Percentiles rank a stretch among this genome's conserved stretches.
Evolutionary conservation across 2,113 vertebrate species (phyloP).

Genomic region (Blennius ocellaris): DNA sequence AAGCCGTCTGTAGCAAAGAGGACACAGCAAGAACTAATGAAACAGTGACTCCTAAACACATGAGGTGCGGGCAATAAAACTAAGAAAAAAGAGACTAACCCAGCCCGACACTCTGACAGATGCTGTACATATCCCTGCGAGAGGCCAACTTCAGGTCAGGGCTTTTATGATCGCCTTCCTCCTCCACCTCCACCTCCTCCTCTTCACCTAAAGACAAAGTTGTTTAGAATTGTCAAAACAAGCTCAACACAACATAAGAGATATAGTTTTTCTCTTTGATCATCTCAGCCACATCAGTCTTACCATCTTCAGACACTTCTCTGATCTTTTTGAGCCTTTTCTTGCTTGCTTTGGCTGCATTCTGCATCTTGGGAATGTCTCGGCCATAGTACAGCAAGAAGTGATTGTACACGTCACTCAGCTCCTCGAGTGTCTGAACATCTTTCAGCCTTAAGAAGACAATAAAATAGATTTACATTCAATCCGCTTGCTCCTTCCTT

Average conservation of each 20-base stretch:
- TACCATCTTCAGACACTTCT: constrained; percentile 91
- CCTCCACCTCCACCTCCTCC: constrained; percentile 83
- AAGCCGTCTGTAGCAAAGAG: constrained; percentile 87
- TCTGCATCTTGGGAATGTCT: constrained; percentile 99
- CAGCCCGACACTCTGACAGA: constrained; percentile 94
- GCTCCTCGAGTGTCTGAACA: constrained; percentile 95
- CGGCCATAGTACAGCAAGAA: constrained; percentile 97
- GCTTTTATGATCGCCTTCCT: constrained; percentile 94
- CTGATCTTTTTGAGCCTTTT: constrained; percentile 91
- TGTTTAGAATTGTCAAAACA: not conserved
- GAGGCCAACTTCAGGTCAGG: constrained; percentile 98
- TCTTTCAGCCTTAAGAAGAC: constrained; percentile 89
- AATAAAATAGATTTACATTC: not conserved
- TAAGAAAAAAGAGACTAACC: constrained; percentile 80
- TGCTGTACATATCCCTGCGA: constrained; percentile 97
- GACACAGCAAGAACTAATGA: not conserved
- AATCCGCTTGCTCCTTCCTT: not conserved
- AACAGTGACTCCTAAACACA: not conserved
- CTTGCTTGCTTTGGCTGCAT: constrained; percentile 91
- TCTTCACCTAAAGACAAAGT: constrained; percentile 73
- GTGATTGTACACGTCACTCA: constrained; percentile 97
- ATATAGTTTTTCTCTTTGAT: not conserved
- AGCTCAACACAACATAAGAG: not conserved
- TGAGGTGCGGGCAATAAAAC: not conserved
- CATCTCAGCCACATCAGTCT: not conserved